phyloP scores from a whole-genome alignment of 2,797 vertebrate species.

The Hemitrygon akajei region DNA sequence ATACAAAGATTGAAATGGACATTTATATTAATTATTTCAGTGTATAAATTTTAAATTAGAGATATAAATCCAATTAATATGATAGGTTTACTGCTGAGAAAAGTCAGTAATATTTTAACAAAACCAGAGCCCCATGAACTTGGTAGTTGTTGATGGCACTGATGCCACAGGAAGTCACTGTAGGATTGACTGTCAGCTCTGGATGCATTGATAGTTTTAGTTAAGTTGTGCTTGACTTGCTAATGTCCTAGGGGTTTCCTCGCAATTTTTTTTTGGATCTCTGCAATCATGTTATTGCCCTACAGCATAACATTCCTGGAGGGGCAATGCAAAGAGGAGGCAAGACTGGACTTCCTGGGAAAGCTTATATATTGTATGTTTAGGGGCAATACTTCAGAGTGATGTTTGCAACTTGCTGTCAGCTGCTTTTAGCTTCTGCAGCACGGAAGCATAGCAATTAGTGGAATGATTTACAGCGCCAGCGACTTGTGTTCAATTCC shows the following conservation, averaged over 20 bases:
- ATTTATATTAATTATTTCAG: constrained; percentile 42
- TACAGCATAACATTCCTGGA: not conserved
- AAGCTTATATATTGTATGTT: not conserved
- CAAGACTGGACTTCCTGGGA: not conserved
- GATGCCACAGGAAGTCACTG: not conserved
- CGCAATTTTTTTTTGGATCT: no score
- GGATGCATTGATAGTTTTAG: not conserved
- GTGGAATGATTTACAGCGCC: no score
- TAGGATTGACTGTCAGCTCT: not conserved
- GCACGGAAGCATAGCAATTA: no score
- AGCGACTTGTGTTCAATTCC: no score
- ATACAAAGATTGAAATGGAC: constrained; percentile 40
- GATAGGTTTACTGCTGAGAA: constrained; percentile 40
- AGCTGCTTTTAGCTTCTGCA: no score
- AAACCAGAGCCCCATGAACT: constrained; percentile 34
- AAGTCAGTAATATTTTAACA: constrained; percentile 39
- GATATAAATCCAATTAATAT: constrained; percentile 40
- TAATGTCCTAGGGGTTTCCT: no score
- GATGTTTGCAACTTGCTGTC: not conserved
- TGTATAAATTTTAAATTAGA: constrained; percentile 40
- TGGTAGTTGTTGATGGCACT: constrained; percentile 34
- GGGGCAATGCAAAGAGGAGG: not conserved
- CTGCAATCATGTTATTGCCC: not conserved
- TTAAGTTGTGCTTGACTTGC: not conserved
- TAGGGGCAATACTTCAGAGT: not conserved